Percentiles rank a stretch among this genome's conserved stretches.
Conservation (phyloP, 2,888 invertebrate species). For the Cyclophora albipunctata region DNA sequence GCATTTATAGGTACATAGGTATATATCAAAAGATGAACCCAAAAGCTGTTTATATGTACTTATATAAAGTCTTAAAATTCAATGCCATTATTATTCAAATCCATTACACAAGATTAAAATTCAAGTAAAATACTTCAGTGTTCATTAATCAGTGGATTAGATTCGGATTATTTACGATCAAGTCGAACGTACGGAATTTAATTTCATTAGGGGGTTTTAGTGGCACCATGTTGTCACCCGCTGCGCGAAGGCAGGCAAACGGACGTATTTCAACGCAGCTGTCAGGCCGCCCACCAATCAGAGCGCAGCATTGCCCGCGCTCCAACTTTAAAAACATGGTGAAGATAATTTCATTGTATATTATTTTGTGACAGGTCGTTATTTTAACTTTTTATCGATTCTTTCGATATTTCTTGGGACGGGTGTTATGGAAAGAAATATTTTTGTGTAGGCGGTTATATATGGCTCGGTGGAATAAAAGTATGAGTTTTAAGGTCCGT, state of each 20-base stretch:
- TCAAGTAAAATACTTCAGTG: slow-evolving; percentile 39
- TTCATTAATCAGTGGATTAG: slow-evolving; percentile 74
- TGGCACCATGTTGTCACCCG: slow-evolving; percentile 70
- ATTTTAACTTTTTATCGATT: slow-evolving; percentile 67
- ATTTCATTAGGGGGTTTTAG: slow-evolving; percentile 73
- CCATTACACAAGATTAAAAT: slow-evolving; percentile 40
- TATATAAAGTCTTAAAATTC: too few relatives aligned
- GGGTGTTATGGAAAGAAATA: slow-evolving; percentile 22
- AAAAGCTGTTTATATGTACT: too few relatives aligned
- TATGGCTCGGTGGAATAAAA: too few relatives aligned
- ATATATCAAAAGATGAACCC: too few relatives aligned
- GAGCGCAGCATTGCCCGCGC: slow-evolving; percentile 41
- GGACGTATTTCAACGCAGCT: slow-evolving; percentile 69
- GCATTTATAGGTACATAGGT: too few relatives aligned
- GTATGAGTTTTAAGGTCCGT: too few relatives aligned
- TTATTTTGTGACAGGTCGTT: slow-evolving; percentile 75
- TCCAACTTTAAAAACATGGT: slow-evolving; percentile 67
- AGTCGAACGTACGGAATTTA: slow-evolving; percentile 72
- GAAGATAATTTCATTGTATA: slow-evolving; percentile 74
- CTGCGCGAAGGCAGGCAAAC: slow-evolving; percentile 56
- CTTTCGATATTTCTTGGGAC: slow-evolving; percentile 56
- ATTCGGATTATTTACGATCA: slow-evolving; percentile 70
- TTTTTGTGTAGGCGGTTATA: slow-evolving; percentile 13
- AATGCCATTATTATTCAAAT: slow-evolving; percentile 12
- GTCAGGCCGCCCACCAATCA: slow-evolving; percentile 63